Evolutionary conservation across 30 jellyfish, hydroid and myxozoan genomes (phyloP), one percentile per base, ranked within the genome.

Genomic region (Sanderia malayensis): DNA sequence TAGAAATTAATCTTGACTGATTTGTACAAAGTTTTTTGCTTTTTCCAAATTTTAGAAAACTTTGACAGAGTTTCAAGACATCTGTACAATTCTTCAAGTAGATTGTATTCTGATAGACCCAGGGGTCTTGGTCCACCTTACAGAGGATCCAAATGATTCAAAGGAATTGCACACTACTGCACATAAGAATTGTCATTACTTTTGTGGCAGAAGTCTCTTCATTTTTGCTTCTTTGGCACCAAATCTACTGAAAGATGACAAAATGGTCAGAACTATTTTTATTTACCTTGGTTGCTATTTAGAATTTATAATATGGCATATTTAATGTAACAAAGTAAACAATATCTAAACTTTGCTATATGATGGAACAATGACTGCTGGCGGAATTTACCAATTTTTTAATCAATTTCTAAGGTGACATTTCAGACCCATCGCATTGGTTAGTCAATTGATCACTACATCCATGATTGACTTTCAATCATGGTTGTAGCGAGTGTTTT

Each of bases 121-220:
- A 46, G 32, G 32, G 15, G 63, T 76, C 18, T 61, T 76, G 68
- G 25, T 30, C 47, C 88, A 76, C 46, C 88, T 76, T 33, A 23
- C 71, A 24, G 80, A 76, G 17, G 46, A 80, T 61, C 71, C 45
- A 17, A 62, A 31, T 7, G 62, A 31, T 19, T 76, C 88, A 45
- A 29, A 44, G 30, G 80, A 53, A 7, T 75, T 61, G 30, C 60
- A n/a, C 10, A 28, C 28, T 44, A 80, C 62, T 76, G 88, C 68
- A 31, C 88, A 76, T 63, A 61, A 68, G 55, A 33, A 46, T 0
- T 76, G 88, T 46, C 88, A 76, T 49, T 76, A 76, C 25, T 76
- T 76, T 26, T 76, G 88, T 44, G 8, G 47, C 10, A 44, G 55
- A 11, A 64, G 46, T 44, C 41, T 53, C 30, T 15, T 76, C 67